Percentiles rank a stretch among this genome's conserved stretches.
These are phyloP conservation scores for Gari tellinella DNA, from an alignment of 2,888 invertebrate species.

Conservation along the genomic window DNA sequence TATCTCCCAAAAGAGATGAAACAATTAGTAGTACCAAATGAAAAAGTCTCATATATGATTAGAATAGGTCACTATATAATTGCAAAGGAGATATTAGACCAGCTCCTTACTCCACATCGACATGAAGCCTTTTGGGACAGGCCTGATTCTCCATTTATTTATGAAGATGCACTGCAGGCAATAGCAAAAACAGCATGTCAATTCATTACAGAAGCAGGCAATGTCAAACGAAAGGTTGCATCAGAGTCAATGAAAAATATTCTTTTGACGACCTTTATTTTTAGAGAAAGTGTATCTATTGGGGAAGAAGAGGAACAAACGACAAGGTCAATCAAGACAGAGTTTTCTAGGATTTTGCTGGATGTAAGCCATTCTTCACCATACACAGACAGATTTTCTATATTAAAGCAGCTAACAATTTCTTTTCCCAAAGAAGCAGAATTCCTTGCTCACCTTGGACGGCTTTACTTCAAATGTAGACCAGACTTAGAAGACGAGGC, in stretches of 20 bases:
- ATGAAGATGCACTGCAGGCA: constrained; percentile 45
- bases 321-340: constrained; percentile 24
- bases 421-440: constrained; percentile 55
- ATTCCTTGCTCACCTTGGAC: constrained; percentile 60
- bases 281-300: constrained; percentile 55
- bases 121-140: neutral
- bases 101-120: constrained; percentile 24
- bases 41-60: constrained; percentile 34
- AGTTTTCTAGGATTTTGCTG: constrained; percentile 55
- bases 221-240: constrained; percentile 4
- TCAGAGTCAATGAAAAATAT: constrained; percentile 41
- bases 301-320: constrained; percentile 44
- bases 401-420: constrained; percentile 41
- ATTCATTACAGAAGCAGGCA: constrained; percentile 56
- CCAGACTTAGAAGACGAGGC: constrained; percentile 52
- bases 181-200: constrained; percentile 41
- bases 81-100: constrained; percentile 64
- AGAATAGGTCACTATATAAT: constrained; percentile 57
- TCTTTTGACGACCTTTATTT: constrained; percentile 61
- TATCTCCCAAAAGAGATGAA: constrained; percentile 52
- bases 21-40: constrained; percentile 45
- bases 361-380: constrained; percentile 45
- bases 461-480: constrained; percentile 46
- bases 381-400: constrained; percentile 55
- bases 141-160: constrained; percentile 19